Evolutionary conservation across 1,140 invertebrate species (phyloP), one percentile per base, ranked within the genome.

Genomic region (Nephila pilipes): DNA sequence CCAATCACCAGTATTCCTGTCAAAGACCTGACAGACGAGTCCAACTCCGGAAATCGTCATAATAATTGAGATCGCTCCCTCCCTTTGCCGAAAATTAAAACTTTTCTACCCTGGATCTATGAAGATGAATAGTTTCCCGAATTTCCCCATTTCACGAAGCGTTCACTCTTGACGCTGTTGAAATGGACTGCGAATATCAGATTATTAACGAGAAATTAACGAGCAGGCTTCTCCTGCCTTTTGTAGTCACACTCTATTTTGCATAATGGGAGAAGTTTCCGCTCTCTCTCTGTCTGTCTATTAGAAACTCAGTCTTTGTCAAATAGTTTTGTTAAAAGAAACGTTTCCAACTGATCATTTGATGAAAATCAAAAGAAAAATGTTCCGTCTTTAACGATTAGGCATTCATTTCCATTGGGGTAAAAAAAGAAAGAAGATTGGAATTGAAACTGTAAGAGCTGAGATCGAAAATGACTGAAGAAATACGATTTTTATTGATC

Each of bases 171-270:
- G 54, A 69, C 36, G 46, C 38, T 69, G 87, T 69, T 88, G 60
- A 88, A 88, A 88, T 88, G 87, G 54, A 54, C 87, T 88, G 87
- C 69, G 87, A 88, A 88, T 88, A 88, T 88, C 38, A 75, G 87
- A 88, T 88, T 88, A 88, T 88, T 88, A 88, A 88, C 63, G 87
- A 88, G 87, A 69, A 88, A 88, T 88, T 88, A 88, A 88, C 60
- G 87, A 88, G 87, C 38, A 12, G 38, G n/a, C 20, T 54, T 88
- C 60, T 55, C 32, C 10, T 75, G 38, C n/a, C 58, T 57, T 69
- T 65, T 65, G 60, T 55, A 38, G 12, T 60, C 57, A 54, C 60
- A 46, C 63, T 88, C 87, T 88, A 54, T 75, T 88, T 88, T 88
- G 63, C 87, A 88, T 88, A 88, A 88, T 88, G 87, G 87, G 29